Evolutionary conservation across 2,113 vertebrate genomes (phyloP), one percentile per base, ranked within the genome.

Genomic region (Takifugu bimaculatus): DNA sequence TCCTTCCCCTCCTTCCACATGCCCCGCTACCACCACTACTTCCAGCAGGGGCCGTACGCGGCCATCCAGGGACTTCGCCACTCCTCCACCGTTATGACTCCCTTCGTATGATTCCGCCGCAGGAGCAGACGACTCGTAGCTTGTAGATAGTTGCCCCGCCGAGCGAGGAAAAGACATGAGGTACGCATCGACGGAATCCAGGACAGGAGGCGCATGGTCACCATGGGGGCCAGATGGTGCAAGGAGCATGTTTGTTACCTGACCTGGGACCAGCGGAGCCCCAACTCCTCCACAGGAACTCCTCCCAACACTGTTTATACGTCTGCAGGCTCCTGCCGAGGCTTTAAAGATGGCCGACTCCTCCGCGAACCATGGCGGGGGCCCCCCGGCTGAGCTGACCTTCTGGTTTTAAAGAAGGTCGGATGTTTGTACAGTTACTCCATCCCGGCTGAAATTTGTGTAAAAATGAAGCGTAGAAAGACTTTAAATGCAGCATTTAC

Each of bases 1-100:
- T 93, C 94, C 0, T 98, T 99, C 83, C 95, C 97, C 0, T 95
- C 96, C 42, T 99, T 99, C 85, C 97, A 99, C 92, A 96, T 99
- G 94, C 96, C 96, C 0, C 91, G 97, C 65, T 99, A 98, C 82
- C 97, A 99, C 78, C 97, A 98, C 82, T 99, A 98, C 84, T 99
- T 99, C 64, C 97, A 99, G 90, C 97, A 99, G 88, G 97, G 97
- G 62, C 97, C 97, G 56, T 98, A 99, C 2, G 96, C 97, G 9
- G 95, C 96, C 74, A 96, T 99, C 81, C 97, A 99, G 81, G 95
- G 96, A 94, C 94, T 98, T 64, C 95, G 97, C 57, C 97, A 98
- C 83, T 95, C 96, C 67, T 97, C 95, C 0, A 92, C 97, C 6
- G 97, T 99, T 84, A 99, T 99, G 97, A 98, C 97, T 0, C 96